Evolutionary conservation across 2,888 invertebrate genomes (phyloP), one percentile per base, ranked within the genome.

Genomic region (Nineta flava): DNA sequence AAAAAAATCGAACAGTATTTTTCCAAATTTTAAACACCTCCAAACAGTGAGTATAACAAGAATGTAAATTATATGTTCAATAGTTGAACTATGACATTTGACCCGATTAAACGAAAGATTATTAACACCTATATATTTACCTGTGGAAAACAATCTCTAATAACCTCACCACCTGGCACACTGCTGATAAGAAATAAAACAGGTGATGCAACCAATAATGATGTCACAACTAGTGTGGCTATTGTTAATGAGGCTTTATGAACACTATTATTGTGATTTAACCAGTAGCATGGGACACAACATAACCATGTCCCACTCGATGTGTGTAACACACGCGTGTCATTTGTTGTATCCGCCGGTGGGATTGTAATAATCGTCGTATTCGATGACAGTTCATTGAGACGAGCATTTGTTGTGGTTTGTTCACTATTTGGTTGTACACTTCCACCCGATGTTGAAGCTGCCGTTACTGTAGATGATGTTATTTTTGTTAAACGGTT

Each of bases 171-270:
- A 45, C 66, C 65, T 4, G 68, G 67, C 51, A 67, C 58, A 46
- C 65, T 66, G 38, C 68, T 68, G 55, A 76, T 75, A 56, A 76
- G 66, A 60, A 76, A 76, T 34, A 76, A 62, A 32, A 76, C 75
- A 7, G 76, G 76, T 34, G 76, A 76, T 32, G 75, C 75, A 50
- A 76, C 76, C 53, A 76, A 63, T 43, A 76, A 61, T 5, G 75
- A 74, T 51, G 74, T 76, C 43, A 76, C 76, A 52, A 76, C 60
- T n/a, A 76, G 61, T 52, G 75, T 76, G 32, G 75, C 75, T 52
- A 74, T 69, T 40, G 75, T 75, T 51, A 76, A 68, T 12, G 75
- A 69, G 53, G 76, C 74, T 64, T 75, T 74, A 61, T 75, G 75
- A 43, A 76, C 74, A 40, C 75, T 71, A 52, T 71, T 69, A 55